Evolutionary conservation across 2,797 vertebrate species (phyloP).

Genomic region (Muscicapa striata): DNA sequence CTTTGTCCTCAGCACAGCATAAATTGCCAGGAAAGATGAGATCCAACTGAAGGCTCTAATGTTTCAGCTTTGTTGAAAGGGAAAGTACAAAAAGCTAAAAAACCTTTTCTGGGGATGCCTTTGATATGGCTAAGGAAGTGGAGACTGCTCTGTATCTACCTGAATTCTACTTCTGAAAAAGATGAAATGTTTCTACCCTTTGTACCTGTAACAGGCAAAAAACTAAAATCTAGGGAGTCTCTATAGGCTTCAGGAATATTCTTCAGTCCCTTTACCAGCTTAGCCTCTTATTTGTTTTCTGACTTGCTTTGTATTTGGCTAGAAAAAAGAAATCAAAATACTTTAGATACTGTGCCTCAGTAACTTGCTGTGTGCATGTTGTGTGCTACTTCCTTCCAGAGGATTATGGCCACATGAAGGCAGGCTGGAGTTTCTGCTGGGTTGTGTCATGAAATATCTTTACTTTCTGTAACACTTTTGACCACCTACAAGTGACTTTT

Average conservation of each 20-base stretch:
- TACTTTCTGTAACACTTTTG: neutral
- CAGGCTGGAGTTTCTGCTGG: neutral
- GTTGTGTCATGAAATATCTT: neutral
- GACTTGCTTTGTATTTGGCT: slow-evolving; percentile 1
- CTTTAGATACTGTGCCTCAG: neutral
- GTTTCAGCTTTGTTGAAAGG: slow-evolving; percentile 26
- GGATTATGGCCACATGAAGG: neutral
- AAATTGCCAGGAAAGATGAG: slow-evolving; percentile 2
- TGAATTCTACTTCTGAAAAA: slow-evolving; percentile 30
- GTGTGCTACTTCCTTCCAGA: neutral
- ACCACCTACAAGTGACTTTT: neutral
- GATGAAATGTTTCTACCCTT: slow-evolving; percentile 11
- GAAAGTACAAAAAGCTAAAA: slow-evolving; percentile 13
- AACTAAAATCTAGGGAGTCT: slow-evolving; percentile 14
- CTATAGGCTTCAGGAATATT: neutral
- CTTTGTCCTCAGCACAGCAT: slow-evolving; percentile 13
- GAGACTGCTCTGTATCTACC: slow-evolving; percentile 6
- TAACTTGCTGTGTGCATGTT: neutral
- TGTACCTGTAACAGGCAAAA: slow-evolving; percentile 20
- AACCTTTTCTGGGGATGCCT: neutral
- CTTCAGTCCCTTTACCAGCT: neutral
- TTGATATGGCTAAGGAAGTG: slow-evolving; percentile 47
- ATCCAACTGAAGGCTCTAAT: slow-evolving; percentile 10
- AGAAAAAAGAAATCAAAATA: slow-evolving; percentile 7
- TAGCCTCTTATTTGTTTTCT: neutral